phyloP scores from a whole-genome alignment of 2,113 vertebrate genomes.

The Echinops telfairi region DNA sequence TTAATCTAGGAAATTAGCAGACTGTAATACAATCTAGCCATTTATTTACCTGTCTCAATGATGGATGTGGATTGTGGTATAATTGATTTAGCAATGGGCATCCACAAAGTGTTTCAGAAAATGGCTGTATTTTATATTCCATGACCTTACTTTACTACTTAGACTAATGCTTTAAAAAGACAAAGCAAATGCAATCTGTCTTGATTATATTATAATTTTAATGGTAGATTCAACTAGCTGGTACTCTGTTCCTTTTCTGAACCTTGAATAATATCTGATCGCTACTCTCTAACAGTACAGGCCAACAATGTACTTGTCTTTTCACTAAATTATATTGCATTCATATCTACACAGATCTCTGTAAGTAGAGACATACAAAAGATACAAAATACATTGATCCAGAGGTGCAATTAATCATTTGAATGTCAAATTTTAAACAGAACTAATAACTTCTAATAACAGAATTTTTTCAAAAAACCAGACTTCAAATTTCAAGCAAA shows the following conservation, averaged over 20 bases:
- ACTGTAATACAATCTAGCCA: constrained; percentile 15
- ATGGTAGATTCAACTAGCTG: neutral
- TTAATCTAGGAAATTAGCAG: constrained; percentile 64
- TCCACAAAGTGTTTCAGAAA: constrained; percentile 42
- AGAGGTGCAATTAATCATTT: neutral
- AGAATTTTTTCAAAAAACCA: neutral
- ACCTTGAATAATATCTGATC: neutral
- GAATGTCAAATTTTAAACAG: constrained; percentile 36
- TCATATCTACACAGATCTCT: neutral
- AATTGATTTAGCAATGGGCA: constrained; percentile 70
- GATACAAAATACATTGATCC: neutral
- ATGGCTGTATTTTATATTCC: neutral
- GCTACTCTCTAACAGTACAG: neutral
- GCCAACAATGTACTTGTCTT: neutral
- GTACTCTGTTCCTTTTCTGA: neutral
- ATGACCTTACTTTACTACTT: constrained; percentile 45
- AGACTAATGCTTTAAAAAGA: neutral
- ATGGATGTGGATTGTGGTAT: constrained; percentile 14
- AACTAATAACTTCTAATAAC: neutral
- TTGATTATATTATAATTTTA: neutral
- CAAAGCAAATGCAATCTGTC: neutral
- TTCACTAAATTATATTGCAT: neutral
- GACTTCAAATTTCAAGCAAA: constrained; percentile 11
- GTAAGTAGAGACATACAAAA: neutral
- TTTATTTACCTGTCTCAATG: constrained; percentile 64